Base-by-base conservation (phyloP, 2,113 vertebrate genomes). In the Urocitellus parryii region DNA sequence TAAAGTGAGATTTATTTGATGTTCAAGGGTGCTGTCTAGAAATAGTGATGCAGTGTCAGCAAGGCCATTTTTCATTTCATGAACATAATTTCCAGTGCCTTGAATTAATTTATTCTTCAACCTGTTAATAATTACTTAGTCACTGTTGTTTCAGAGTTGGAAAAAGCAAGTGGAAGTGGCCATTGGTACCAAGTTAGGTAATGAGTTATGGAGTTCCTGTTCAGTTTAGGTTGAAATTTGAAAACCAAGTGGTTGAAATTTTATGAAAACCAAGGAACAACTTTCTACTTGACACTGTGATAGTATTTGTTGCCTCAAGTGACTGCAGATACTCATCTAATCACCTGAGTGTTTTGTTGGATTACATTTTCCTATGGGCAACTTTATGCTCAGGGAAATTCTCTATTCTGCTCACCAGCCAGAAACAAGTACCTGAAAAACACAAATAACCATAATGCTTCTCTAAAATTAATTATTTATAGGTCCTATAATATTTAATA, bases 91-190 rank as follows among this genome's bases (percentile, higher is more conserved):
- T 98, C 93, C 96, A 97, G 42, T 97, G 97, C 97, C 96, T 97
- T 98, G 96, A 98, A 98, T 98, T 97, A 97, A 98, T 98, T 98
- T 97, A 97, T 97, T 98, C 94, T 65, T 95, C 98, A 98, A 98
- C 98, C 96, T 98, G 88, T 97, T 98, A 98, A 97, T 98, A 98
- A 97, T 97, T 27, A 97, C 93, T 97, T 96, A 85, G 88, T 98
- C 89, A 96, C 45, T 97, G 96, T 96, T 32, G 56, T 97, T 98
- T 97, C 93, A 96, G 97, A 98, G 79, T 88, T 95, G 95, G 93
- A 97, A 81, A 94, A 97, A 85, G 77, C 68, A 13, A 84, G 65
- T 98, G 96, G 97, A 97, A 97, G 96, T 95, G 96, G 94, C 98
- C 90, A 76, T 88, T 83, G 84, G 97, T 90, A 90, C 82, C 73